Conservation (phyloP, 2,113 vertebrate genomes). For the Leiothrix lutea region DNA sequence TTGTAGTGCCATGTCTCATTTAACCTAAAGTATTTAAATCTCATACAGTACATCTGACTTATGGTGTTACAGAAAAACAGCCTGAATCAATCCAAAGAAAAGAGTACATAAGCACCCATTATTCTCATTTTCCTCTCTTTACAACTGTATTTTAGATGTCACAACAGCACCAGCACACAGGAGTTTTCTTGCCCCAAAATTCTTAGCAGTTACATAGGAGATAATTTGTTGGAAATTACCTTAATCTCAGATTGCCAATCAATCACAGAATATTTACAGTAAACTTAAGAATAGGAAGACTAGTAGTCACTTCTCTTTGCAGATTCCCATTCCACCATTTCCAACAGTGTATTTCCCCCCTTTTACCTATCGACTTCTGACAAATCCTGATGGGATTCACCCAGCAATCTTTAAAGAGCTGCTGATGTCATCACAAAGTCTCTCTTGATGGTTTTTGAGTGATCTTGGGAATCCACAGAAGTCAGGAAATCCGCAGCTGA, state of each 20-base stretch:
- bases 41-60: neutral
- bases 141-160: neutral
- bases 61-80: rapidly evolving
- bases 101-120: neutral
- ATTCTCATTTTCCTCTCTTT: neutral
- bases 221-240: neutral
- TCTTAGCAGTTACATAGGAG: neutral
- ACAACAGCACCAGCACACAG: neutral
- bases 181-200: neutral
- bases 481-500: neutral
- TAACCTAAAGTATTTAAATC: neutral
- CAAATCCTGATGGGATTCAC: neutral
- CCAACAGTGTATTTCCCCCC: neutral
- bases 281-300: neutral
- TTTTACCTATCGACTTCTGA: neutral
- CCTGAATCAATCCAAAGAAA: neutral
- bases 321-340: neutral
- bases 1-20: neutral
- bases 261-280: neutral
- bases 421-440: neutral
- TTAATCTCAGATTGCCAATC: neutral
- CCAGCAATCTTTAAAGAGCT: neutral
- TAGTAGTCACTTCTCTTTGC: neutral
- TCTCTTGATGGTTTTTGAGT: neutral
- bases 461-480: neutral